Conservation (phyloP, 1,140 invertebrate species). For the Scaptomyza hsui region DNA sequence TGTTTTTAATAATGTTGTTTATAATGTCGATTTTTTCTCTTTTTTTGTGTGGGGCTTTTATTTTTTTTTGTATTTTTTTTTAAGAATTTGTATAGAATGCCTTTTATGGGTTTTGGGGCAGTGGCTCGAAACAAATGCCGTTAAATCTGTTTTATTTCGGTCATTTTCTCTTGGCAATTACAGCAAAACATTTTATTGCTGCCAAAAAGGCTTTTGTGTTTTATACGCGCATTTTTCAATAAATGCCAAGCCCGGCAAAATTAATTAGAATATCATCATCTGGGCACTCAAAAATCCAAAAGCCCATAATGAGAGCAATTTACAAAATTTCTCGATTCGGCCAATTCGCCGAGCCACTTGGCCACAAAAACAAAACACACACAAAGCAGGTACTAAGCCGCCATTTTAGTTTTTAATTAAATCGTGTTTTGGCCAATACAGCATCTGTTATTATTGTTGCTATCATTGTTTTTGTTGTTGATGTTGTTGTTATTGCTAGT, state of each 20-base stretch:
- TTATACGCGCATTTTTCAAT: conserved; percentile 39
- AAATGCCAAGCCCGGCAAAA: conserved; percentile 51
- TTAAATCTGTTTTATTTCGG: conserved; percentile 59
- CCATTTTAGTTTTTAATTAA: conserved; percentile 78
- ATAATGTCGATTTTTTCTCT: conserved; percentile 72
- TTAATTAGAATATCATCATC: conserved; percentile 63
- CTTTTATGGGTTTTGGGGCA: conserved; percentile 57
- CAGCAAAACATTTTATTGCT: conserved; percentile 31
- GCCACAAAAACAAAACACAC: conserved; percentile 25
- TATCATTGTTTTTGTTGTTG: conserved; percentile 17
- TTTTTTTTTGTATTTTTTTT: conserved; percentile 37
- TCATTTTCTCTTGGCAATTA: conserved; percentile 40
- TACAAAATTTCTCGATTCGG: conserved; percentile 68
- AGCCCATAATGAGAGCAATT: conserved; percentile 67
- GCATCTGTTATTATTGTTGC: conserved; percentile 35
- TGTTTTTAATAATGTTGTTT: conserved; percentile 84
- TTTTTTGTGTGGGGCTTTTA: conserved; percentile 25
- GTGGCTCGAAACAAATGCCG: conserved; percentile 38
- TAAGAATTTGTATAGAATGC: conserved; percentile 67
- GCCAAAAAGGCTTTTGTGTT: conserved; percentile 14
- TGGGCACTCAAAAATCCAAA: conserved; percentile 65
- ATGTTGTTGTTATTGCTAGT: conserved; percentile 27
- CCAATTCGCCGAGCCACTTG: conserved; percentile 30
- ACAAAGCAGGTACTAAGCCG: conserved; percentile 51
- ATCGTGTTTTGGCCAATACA: conserved; percentile 57